Evolutionary conservation across 2,113 vertebrate genomes (phyloP).

Genomic region (Peromyscus californicus): DNA sequence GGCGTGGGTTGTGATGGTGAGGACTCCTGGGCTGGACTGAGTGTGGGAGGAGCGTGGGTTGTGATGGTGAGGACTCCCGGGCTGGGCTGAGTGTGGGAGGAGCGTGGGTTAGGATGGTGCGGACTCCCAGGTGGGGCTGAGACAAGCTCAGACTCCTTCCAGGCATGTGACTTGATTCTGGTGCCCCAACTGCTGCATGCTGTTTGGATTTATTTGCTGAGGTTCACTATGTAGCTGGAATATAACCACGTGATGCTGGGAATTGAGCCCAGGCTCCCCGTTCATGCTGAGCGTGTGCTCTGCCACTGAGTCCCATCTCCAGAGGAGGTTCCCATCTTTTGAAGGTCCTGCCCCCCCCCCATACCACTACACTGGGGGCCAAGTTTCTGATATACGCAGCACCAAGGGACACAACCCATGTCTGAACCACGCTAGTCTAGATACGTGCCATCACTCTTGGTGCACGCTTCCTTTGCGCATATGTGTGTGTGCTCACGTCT

Average conservation of each 20-base stretch:
- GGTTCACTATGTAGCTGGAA: background rate
- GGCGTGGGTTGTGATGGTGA: no score
- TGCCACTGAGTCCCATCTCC: background rate
- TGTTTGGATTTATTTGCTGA: background rate
- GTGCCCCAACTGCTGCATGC: background rate
- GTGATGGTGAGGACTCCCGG: no score
- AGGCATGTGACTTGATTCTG: background rate
- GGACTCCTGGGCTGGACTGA: no score
- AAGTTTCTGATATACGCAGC: background rate
- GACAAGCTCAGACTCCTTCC: background rate
- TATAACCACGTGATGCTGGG: background rate
- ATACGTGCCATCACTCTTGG: background rate
- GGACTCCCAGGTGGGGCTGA: background rate
- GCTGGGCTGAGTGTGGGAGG: no score
- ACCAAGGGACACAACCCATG: background rate
- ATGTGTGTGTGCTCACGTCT: background rate
- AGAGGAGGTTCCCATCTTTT: background rate
- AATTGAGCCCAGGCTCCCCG: background rate
- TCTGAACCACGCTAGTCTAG: background rate
- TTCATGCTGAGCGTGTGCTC: background rate
- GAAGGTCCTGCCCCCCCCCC: background rate
- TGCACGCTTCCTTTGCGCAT: background rate
- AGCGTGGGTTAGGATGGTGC: background rate
- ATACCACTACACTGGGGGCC: background rate
- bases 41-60: no score